Evolutionary conservation across 2,113 vertebrate genomes (phyloP).

Genomic region (Leuciscus idus): DNA sequence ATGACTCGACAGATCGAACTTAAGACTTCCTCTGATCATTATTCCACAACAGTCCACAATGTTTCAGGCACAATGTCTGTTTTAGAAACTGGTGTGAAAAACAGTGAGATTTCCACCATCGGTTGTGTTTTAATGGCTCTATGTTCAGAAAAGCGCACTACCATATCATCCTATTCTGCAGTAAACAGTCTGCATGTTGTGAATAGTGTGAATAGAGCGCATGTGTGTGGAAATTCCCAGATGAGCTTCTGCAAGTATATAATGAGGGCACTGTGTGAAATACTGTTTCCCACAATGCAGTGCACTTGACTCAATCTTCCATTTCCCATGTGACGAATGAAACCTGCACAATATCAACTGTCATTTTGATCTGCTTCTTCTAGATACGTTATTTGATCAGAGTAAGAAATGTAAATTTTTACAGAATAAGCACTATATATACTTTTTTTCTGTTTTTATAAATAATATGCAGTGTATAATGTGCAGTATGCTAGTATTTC

Average conservation of each 20-base stretch:
- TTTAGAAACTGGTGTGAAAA: neutral
- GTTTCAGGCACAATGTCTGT: neutral
- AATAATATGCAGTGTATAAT: neutral
- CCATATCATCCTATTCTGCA: neutral
- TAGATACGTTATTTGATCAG: too few species aligned
- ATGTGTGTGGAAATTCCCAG: neutral
- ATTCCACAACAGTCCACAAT: neutral
- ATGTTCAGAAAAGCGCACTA: neutral
- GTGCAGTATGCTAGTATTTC: neutral
- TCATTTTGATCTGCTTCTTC: too few species aligned
- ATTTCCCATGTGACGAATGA: too few species aligned
- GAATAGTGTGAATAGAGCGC: neutral
- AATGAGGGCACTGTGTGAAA: too few species aligned
- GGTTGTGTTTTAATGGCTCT: neutral
- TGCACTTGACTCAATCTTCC: too few species aligned
- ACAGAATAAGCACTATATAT: neutral
- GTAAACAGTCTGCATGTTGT: neutral
- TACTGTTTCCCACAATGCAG: too few species aligned
- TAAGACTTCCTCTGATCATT: neutral
- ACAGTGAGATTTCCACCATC: neutral
- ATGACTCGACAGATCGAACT: neutral
- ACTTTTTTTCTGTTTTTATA: neutral
- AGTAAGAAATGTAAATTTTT: too few species aligned
- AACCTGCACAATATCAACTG: too few species aligned
- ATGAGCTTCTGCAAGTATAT: neutral